Evolutionary conservation across 2,888 invertebrate genomes (phyloP).

Genomic region (Melinaea marsaeus): DNA sequence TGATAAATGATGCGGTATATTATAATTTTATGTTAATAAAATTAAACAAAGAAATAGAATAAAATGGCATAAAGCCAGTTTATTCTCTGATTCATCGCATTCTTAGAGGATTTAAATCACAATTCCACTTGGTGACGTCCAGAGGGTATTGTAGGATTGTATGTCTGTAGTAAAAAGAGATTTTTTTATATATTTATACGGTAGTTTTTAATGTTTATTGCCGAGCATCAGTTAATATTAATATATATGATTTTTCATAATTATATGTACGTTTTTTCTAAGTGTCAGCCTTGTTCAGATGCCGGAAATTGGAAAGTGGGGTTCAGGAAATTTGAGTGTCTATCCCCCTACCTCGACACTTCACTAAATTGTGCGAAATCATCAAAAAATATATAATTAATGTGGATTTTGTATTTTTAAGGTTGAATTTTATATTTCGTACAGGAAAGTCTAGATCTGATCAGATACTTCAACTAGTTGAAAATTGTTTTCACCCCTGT

Average conservation of each 20-base stretch:
- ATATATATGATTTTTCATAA: background rate
- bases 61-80: conserved; percentile 34
- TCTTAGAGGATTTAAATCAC: conserved; percentile 23
- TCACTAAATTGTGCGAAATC: conserved; percentile 57
- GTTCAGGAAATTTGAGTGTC: conserved; percentile 69
- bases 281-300: conserved; percentile 15
- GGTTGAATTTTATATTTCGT: too few relatives aligned
- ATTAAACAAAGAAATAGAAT: conserved; percentile 32
- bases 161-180: conserved; percentile 2
- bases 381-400: conserved; percentile 31
- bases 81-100: conserved; percentile 33
- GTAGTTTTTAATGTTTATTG: background rate
- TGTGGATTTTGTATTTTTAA: background rate
- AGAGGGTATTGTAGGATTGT: background rate
- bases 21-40: conserved; percentile 18
- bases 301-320: conserved; percentile 75
- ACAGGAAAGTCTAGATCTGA: too few relatives aligned
- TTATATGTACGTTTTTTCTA: background rate
- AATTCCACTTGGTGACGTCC: conserved; percentile 19
- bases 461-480: too few relatives aligned
- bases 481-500: too few relatives aligned
- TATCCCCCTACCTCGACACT: conserved; percentile 54
- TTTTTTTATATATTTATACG: background rate
- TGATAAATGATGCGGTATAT: conserved; percentile 16
- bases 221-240: background rate